Conservation (phyloP, 2,797 vertebrate genomes). For the Xenopus petersii region DNA sequence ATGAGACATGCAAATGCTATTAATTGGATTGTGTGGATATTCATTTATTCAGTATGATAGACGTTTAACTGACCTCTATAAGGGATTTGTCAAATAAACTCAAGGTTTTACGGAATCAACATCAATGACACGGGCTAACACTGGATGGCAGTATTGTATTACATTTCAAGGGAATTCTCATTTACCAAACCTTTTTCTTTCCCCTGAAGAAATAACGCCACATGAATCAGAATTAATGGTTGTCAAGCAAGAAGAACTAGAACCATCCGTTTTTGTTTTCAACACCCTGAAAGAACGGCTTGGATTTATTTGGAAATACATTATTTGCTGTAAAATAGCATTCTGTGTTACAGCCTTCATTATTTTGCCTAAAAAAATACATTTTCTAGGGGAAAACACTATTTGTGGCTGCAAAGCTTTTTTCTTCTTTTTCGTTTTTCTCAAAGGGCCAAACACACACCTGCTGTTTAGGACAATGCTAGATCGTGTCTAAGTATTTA, state of each 20-base stretch:
- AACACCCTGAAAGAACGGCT: conserved; percentile 29
- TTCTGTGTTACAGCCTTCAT: conserved; percentile 25
- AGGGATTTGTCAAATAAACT: not conserved
- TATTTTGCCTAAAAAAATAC: conserved; percentile 4
- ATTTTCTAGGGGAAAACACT: too few relatives aligned
- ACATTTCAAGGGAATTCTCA: conserved; percentile 1
- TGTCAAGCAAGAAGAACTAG: conserved; percentile 35
- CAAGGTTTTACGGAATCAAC: not conserved
- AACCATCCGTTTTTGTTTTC: conserved; percentile 32
- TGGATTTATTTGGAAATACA: conserved; percentile 38
- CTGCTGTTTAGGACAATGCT: too few relatives aligned
- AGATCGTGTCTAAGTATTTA: too few relatives aligned
- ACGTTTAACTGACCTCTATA: conserved; percentile 13
- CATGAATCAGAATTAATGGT: conserved; percentile 48
- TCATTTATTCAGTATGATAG: conserved; percentile 15
- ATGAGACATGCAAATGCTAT: conserved; percentile 20
- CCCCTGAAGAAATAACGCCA: conserved; percentile 22
- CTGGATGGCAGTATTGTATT: conserved; percentile 31
- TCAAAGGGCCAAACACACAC: too few relatives aligned
- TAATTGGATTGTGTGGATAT: conserved; percentile 37
- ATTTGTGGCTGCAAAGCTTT: too few relatives aligned
- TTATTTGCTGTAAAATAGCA: conserved; percentile 43
- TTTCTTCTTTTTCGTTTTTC: too few relatives aligned
- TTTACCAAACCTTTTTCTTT: not conserved
- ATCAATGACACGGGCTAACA: not conserved